Evolutionary conservation across 2,113 vertebrate genomes (phyloP).

Genomic region (Anoura caudifer): DNA sequence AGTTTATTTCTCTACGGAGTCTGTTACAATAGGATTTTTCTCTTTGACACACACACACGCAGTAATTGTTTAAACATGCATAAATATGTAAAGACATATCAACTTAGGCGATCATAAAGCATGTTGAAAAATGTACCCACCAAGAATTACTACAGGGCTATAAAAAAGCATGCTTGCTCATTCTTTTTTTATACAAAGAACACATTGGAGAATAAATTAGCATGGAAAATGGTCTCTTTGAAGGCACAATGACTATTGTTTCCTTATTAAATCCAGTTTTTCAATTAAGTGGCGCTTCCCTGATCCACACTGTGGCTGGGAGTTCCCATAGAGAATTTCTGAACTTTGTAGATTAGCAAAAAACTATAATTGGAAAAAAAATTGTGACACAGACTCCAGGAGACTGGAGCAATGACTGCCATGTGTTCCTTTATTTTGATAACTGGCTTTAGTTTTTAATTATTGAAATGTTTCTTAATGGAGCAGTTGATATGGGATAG

Average conservation of each 20-base stretch:
- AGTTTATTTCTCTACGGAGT: slow-evolving; percentile 63
- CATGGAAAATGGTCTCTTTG: slow-evolving; percentile 73
- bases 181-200: slow-evolving; percentile 70
- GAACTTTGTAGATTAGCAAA: slow-evolving; percentile 72
- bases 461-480: slow-evolving; percentile 37
- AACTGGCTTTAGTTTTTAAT: slow-evolving; percentile 53
- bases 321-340: slow-evolving; percentile 64
- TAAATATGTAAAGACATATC: slow-evolving; percentile 66
- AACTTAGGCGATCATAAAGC: slow-evolving; percentile 50
- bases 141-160: slow-evolving; percentile 57
- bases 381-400: slow-evolving; percentile 36
- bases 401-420: slow-evolving; percentile 35
- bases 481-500: background rate
- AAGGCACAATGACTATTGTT: slow-evolving; percentile 75
- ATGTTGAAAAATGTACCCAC: slow-evolving; percentile 70
- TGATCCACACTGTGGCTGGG: slow-evolving; percentile 28
- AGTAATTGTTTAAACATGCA: slow-evolving; percentile 61
- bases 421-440: slow-evolving; percentile 46
- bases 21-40: slow-evolving; percentile 52
- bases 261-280: slow-evolving; percentile 75
- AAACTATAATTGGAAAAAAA: slow-evolving; percentile 29
- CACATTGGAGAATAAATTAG: slow-evolving; percentile 71
- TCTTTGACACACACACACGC: slow-evolving; percentile 35
- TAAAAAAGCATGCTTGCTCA: slow-evolving; percentile 53
- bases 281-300: slow-evolving; percentile 64